phyloP scores from a whole-genome alignment of 2,113 vertebrate genomes.

The Callocephalon fimbriatum region DNA sequence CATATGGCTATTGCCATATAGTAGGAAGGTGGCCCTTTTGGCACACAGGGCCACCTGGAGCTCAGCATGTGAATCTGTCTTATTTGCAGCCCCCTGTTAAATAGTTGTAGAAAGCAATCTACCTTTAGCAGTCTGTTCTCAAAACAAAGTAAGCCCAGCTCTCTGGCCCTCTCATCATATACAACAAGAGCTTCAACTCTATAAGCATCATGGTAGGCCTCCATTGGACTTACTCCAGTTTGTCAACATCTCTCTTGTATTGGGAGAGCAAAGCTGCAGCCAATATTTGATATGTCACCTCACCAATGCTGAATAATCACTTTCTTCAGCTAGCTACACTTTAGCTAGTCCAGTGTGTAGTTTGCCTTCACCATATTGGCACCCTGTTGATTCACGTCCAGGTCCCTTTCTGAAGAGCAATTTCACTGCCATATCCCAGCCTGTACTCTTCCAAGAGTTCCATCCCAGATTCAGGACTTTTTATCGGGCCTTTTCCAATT shows the following conservation, averaged over 20 bases:
- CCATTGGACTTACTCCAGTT: background rate
- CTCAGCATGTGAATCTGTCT: background rate
- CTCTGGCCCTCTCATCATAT: background rate
- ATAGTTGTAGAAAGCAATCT: background rate
- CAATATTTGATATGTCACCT: background rate
- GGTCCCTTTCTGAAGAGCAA: background rate
- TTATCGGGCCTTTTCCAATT: background rate
- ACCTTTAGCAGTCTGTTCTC: background rate
- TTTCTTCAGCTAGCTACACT: background rate
- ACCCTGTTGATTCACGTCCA: background rate
- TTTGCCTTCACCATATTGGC: background rate
- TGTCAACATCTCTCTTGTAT: background rate
- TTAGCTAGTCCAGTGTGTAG: background rate
- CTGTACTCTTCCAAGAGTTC: background rate
- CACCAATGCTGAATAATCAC: background rate
- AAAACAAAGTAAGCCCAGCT: background rate
- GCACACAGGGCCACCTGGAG: background rate
- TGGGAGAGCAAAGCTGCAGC: background rate
- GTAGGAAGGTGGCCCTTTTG: background rate
- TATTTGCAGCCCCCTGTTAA: background rate
- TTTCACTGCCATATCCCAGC: background rate
- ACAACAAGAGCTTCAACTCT: background rate
- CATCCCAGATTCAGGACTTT: background rate
- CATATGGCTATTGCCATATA: background rate
- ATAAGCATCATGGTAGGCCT: background rate